A percentile compares a stretch with the other conserved stretches of the same genome.
Evolutionary conservation across 2,797 vertebrate species (phyloP).

Genomic region (Decapterus maruadsi): DNA sequence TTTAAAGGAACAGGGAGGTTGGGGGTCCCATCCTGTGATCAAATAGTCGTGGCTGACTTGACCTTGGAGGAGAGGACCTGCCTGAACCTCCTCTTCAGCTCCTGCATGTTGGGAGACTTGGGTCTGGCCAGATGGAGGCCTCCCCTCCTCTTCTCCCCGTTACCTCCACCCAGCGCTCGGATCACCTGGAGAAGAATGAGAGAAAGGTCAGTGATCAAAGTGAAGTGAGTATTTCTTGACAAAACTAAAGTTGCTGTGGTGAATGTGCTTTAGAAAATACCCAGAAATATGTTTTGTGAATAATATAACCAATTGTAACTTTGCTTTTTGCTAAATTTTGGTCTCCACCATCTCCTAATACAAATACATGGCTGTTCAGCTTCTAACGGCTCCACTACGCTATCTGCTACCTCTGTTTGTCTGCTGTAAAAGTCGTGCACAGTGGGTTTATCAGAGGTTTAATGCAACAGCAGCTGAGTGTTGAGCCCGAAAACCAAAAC

Average conservation of each 20-base stretch:
- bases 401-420: not conserved
- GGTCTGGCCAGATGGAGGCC: constrained; percentile 93
- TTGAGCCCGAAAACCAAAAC: not conserved
- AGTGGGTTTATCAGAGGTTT: too few relatives aligned
- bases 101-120: constrained; percentile 97
- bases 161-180: constrained; percentile 88
- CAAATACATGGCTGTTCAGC: not conserved
- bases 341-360: too few relatives aligned
- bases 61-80: constrained; percentile 94
- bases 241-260: too few relatives aligned
- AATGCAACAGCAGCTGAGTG: not conserved
- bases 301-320: too few relatives aligned
- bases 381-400: not conserved
- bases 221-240: not conserved
- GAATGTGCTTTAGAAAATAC: too few relatives aligned
- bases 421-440: too few relatives aligned
- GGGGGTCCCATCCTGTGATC: constrained; percentile 39
- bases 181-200: constrained; percentile 78
- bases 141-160: constrained; percentile 91
- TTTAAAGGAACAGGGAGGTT: too few relatives aligned
- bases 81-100: constrained; percentile 93
- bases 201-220: too few relatives aligned
- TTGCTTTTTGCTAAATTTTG: too few relatives aligned
- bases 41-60: constrained; percentile 88
- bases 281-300: too few relatives aligned